Evolutionary conservation across 2,888 invertebrate genomes (phyloP).

Genomic region (Pyrochroa serraticornis): DNA sequence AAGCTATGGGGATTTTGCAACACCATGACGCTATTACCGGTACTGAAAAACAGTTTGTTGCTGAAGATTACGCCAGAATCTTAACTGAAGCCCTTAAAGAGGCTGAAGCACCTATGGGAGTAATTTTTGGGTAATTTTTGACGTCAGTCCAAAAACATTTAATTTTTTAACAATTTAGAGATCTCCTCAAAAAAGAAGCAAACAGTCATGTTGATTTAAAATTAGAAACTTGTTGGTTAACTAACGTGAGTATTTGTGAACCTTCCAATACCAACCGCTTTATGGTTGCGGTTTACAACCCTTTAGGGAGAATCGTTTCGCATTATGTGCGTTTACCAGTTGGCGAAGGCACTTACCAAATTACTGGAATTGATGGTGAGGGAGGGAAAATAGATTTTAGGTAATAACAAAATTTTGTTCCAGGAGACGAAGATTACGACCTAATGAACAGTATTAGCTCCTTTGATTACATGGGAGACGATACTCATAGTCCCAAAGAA

Average conservation of each 20-base stretch:
- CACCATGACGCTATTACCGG: conserved; percentile 91
- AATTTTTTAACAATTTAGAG: not conserved
- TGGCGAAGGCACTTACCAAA: conserved; percentile 3
- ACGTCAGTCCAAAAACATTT: not conserved
- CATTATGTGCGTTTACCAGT: conserved; percentile 62
- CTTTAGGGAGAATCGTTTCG: conserved; percentile 61
- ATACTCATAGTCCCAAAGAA: conserved; percentile 3
- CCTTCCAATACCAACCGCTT: conserved; percentile 62
- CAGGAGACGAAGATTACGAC: conserved; percentile 16
- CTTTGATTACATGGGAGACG: conserved; percentile 3
- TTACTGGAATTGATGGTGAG: conserved; percentile 18
- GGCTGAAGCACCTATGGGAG: conserved; percentile 52
- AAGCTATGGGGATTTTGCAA: conserved; percentile 80
- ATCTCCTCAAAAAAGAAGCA: conserved; percentile 2
- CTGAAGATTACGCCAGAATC: conserved; percentile 82
- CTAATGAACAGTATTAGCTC: conserved; percentile 7
- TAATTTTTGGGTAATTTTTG: conserved; percentile 44
- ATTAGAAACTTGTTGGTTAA: conserved; percentile 58
- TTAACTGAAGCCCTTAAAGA: conserved; percentile 70
- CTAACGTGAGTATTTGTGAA: conserved; percentile 68
- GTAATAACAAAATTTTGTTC: not conserved
- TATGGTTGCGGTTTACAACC: conserved; percentile 68
- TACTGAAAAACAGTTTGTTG: conserved; percentile 82
- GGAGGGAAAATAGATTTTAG: not conserved
- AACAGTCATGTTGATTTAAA: conserved; percentile 18